These are phyloP conservation scores for Lasioglossum pauxillum DNA, from an alignment of 2,888 invertebrate species.

Conservation along the genomic window DNA sequence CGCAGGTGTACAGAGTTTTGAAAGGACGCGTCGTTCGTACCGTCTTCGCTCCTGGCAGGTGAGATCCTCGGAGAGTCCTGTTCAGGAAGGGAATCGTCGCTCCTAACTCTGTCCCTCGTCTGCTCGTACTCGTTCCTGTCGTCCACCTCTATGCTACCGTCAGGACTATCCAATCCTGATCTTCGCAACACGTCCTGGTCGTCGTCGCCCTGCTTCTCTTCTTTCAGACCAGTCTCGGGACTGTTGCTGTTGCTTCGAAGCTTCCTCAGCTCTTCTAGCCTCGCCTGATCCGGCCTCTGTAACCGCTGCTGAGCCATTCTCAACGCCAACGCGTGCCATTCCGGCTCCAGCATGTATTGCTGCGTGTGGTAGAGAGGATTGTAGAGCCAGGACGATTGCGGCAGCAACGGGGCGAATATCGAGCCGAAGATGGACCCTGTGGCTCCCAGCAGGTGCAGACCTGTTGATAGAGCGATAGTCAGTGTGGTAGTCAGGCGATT, in stretches of 20 bases:
- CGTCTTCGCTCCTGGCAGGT: slow-evolving; percentile 75
- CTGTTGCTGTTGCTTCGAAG: slow-evolving; percentile 77
- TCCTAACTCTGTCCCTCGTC: slow-evolving; percentile 75
- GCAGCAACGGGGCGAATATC: slow-evolving; percentile 82
- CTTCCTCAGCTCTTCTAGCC: slow-evolving; percentile 80
- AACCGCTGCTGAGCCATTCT: slow-evolving; percentile 83
- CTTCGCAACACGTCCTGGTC: slow-evolving; percentile 66
- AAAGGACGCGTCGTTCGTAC: slow-evolving; percentile 67
- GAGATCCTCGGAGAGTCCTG: slow-evolving; percentile 80
- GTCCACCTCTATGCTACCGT: slow-evolving; percentile 83
- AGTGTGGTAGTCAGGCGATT: background rate
- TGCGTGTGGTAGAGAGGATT: slow-evolving; percentile 82
- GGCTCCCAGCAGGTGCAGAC: slow-evolving; percentile 81
- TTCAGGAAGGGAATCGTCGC: slow-evolving; percentile 79
- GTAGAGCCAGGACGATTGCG: slow-evolving; percentile 82
- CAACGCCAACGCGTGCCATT: slow-evolving; percentile 82
- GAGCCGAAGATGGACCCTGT: slow-evolving; percentile 82
- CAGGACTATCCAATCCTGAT: slow-evolving; percentile 77
- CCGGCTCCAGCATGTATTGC: slow-evolving; percentile 82
- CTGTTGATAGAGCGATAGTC: slow-evolving; percentile 65
- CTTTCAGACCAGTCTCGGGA: slow-evolving; percentile 76
- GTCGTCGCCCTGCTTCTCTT: slow-evolving; percentile 70
- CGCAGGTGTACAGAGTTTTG: slow-evolving; percentile 76
- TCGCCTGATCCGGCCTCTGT: slow-evolving; percentile 80
- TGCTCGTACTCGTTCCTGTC: slow-evolving; percentile 79